phyloP scores from a whole-genome alignment of 2,888 invertebrate genomes.

The Norana najaformis region DNA sequence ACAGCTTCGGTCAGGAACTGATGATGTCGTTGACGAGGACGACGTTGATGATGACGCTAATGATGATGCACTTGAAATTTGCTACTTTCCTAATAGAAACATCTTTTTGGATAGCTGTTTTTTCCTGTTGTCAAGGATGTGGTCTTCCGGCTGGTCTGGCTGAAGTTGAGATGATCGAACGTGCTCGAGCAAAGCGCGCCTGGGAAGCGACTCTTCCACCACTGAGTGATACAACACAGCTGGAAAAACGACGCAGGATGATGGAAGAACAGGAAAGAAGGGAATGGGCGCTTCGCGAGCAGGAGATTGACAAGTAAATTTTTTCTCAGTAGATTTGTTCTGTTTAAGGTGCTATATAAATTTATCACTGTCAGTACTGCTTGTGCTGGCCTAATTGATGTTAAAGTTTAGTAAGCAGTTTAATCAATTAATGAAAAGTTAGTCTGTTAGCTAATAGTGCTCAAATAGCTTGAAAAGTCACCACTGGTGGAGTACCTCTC shows the following conservation, averaged over 20 bases:
- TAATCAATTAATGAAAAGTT: too few relatives aligned
- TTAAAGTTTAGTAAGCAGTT: background rate
- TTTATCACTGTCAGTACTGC: background rate
- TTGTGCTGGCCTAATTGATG: background rate
- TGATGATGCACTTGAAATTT: too few relatives aligned
- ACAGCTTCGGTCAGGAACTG: too few relatives aligned
- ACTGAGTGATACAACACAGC: slow-evolving; percentile 65
- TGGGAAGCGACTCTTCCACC: slow-evolving; percentile 71
- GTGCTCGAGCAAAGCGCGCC: slow-evolving; percentile 71
- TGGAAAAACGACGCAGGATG: slow-evolving; percentile 71
- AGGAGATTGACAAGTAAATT: slow-evolving; percentile 35
- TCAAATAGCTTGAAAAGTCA: background rate
- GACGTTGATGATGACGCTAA: too few relatives aligned
- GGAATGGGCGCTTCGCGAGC: slow-evolving; percentile 80
- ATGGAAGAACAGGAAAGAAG: slow-evolving; percentile 79
- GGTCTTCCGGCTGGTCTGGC: slow-evolving; percentile 71
- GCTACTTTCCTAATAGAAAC: too few relatives aligned
- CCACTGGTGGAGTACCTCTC: background rate
- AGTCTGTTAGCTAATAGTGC: background rate
- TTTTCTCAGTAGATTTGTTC: background rate
- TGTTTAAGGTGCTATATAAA: background rate
- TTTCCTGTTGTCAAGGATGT: slow-evolving; percentile 58
- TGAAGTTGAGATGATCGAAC: slow-evolving; percentile 70
- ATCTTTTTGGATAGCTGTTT: background rate
- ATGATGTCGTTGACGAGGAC: too few relatives aligned